Evolutionary conservation across 2,888 invertebrate genomes (phyloP), one percentile per base, ranked within the genome.

Genomic region (Troides oblongomaculatus): DNA sequence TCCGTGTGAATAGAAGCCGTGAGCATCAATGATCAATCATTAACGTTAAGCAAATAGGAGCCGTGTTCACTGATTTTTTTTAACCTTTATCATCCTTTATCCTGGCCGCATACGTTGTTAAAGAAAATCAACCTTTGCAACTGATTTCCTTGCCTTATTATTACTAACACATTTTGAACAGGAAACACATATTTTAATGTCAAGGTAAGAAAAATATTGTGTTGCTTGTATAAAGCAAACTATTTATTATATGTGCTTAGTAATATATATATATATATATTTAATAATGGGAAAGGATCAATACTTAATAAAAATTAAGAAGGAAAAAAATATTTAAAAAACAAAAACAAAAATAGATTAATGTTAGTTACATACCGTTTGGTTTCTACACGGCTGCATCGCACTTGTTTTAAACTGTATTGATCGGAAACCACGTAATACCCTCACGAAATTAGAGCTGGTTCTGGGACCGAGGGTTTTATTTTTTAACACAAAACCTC

Each of bases 341-440:
- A 30, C 2, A 30, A 30, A 30, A 30, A 30, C 30, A 30, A 30
- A 30, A 30, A 30, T 0, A 3, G 3, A 23, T 43, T 50, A 30
- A 18, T 30, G 30, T 10, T 21, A 23, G 10, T 25, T n/a, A 69
- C 88, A 87, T 74, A 88, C 88, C 87, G 82, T 73, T 82, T 72
- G 78, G 72, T 77, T 80, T 50, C 80, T 76, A 74, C 85, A 84
- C 79, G 80, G 81, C 80, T 77, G 79, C 88, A 88, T 88, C 71
- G 77, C 87, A 86, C 84, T 81, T 74, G 76, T 73, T 72, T 75
- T 61, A 71, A 79, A 83, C 77, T 78, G 68, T 77, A 77, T 59
- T 43, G 25, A 57, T 66, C 36, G 59, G 68, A 69, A 71, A 72
- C 73, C 80, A 85, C 84, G 85, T 85, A 81, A 80, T 81, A 81